phyloP scores from a whole-genome alignment of 2,113 vertebrate genomes.

The Campylomormyrus tamandua region DNA sequence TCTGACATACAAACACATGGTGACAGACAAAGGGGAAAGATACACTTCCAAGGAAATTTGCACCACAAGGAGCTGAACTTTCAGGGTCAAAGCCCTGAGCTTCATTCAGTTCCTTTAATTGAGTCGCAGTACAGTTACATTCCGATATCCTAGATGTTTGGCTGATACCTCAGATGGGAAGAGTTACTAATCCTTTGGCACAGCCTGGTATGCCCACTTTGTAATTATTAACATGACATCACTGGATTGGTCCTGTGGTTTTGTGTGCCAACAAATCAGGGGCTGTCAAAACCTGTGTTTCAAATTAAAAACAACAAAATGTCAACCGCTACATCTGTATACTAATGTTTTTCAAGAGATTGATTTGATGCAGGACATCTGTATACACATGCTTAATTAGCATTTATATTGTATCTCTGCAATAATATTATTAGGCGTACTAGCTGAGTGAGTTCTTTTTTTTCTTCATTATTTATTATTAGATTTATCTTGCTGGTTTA shows the following conservation, averaged over 20 bases:
- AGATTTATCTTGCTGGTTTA: background rate
- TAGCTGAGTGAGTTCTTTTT: background rate
- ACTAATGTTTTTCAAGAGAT: background rate
- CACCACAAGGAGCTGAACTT: background rate
- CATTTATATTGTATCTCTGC: background rate
- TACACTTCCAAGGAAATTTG: background rate
- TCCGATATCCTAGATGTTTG: background rate
- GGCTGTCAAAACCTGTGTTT: background rate
- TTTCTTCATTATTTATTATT: background rate
- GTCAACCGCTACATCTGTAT: background rate
- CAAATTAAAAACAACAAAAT: background rate
- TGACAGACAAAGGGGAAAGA: background rate
- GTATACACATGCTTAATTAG: background rate
- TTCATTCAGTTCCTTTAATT: background rate
- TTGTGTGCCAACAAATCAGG: background rate
- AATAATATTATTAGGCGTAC: background rate
- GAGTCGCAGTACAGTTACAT: background rate
- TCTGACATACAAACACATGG: background rate
- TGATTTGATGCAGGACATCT: background rate
- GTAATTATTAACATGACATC: background rate
- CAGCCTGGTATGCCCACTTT: background rate
- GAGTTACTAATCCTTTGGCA: background rate
- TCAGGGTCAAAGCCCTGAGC: background rate
- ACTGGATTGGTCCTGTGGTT: background rate
- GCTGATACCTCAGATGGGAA: background rate